Conservation (phyloP, 2,113 vertebrate genomes). For the Hippocampus abdominalis region DNA sequence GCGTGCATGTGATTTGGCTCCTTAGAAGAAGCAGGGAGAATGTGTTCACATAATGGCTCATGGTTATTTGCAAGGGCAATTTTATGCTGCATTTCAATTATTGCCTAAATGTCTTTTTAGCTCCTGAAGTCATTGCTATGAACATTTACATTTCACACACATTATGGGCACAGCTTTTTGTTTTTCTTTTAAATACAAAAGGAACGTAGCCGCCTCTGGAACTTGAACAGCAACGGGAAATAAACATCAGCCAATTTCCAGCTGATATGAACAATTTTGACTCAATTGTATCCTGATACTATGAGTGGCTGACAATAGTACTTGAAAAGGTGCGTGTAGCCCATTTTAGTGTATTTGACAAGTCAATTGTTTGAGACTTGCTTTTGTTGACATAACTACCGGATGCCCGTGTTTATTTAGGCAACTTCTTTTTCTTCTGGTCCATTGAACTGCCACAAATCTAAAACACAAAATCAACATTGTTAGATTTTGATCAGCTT, state of each 20-base stretch:
- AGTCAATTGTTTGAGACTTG: neutral
- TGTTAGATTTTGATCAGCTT: neutral
- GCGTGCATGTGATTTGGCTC: slow-evolving; percentile 44
- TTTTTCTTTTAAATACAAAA: slow-evolving; percentile 64
- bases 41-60: slow-evolving; percentile 92
- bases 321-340: neutral
- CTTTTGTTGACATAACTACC: neutral
- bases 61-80: slow-evolving; percentile 99
- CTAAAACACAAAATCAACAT: neutral
- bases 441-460: neutral
- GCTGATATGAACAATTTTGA: slow-evolving; percentile 28
- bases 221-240: slow-evolving; percentile 25
- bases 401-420: neutral
- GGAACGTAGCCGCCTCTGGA: slow-evolving; percentile 55
- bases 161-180: slow-evolving; percentile 12
- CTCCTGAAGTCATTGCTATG: slow-evolving; percentile 80
- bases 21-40: slow-evolving; percentile 75
- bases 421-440: neutral
- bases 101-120: slow-evolving; percentile 94
- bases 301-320: slow-evolving; percentile 4
- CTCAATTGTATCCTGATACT: slow-evolving; percentile 26
- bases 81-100: slow-evolving; percentile 99
- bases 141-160: slow-evolving; percentile 63
- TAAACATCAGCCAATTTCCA: slow-evolving; percentile 17
- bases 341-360: neutral